phyloP scores from a whole-genome alignment of 2,888 invertebrate genomes.

The Autographa gamma region DNA sequence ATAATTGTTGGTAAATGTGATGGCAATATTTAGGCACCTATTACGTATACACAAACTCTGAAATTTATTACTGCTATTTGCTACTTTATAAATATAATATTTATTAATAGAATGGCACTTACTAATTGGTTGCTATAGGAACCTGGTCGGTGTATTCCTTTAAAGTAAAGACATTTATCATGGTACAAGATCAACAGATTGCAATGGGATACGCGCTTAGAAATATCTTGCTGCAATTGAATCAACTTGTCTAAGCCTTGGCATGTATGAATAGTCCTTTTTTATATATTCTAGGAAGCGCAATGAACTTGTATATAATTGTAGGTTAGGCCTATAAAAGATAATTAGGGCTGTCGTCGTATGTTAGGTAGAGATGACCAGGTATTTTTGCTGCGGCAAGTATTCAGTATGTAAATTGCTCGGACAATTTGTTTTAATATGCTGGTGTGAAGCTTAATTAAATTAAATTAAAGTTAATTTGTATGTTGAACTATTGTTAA shows the following conservation, averaged over 20 bases:
- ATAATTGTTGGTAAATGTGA: neutral
- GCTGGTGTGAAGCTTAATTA: neutral
- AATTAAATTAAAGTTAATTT: neutral
- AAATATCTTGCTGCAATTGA: neutral
- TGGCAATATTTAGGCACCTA: neutral
- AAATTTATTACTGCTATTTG: neutral
- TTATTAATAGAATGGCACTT: neutral
- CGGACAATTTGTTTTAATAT: neutral
- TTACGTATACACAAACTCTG: neutral
- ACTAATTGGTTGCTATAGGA: neutral
- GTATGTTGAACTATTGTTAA: neutral
- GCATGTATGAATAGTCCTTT: neutral
- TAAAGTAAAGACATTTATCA: constrained; percentile 6
- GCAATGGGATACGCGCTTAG: neutral
- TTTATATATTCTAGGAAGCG: neutral
- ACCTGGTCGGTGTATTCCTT: neutral
- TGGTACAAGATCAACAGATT: neutral
- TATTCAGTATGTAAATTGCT: neutral
- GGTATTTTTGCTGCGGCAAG: neutral
- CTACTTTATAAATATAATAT: neutral
- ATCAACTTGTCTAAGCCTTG: neutral
- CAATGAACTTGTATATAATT: neutral
- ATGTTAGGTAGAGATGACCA: neutral
- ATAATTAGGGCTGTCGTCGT: no score
- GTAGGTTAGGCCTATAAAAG: neutral